phyloP scores from a whole-genome alignment of 2,888 invertebrate species.

The Drosophila anceps region DNA sequence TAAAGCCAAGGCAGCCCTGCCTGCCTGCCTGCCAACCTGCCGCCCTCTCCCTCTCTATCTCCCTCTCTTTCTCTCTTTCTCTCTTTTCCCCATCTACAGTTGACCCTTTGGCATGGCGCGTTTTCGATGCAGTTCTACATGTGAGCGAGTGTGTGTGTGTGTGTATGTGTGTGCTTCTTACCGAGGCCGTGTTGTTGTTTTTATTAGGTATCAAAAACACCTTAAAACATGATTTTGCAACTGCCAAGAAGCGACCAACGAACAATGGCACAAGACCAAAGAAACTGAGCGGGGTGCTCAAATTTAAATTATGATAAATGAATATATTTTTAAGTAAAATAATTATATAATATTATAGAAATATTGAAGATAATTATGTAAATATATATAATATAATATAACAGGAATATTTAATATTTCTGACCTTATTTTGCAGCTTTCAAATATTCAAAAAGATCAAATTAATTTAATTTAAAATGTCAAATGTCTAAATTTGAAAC shows the following conservation, averaged over 20 bases:
- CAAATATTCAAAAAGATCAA: no score
- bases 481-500: no score
- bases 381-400: background rate
- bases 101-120: constrained; percentile 73
- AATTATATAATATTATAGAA: background rate
- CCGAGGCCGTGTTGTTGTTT: constrained; percentile 71
- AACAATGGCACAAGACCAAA: constrained; percentile 56
- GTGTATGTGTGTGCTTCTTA: constrained; percentile 24
- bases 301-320: background rate
- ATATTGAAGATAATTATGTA: background rate
- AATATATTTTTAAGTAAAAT: background rate
- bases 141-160: constrained; percentile 14
- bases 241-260: constrained; percentile 59
- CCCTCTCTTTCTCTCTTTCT: constrained; percentile 2
- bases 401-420: background rate
- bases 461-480: no score
- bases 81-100: constrained; percentile 41
- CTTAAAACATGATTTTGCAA: constrained; percentile 82
- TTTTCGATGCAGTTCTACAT: constrained; percentile 55
- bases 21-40: constrained; percentile 7
- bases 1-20: constrained; percentile 42
- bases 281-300: background rate
- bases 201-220: constrained; percentile 82
- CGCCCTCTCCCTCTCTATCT: background rate
- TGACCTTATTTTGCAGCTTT: no score